These are phyloP conservation scores for Epinephelus cyanopodus DNA, from an alignment of 2,113 vertebrate species.

Conservation along the genomic window DNA sequence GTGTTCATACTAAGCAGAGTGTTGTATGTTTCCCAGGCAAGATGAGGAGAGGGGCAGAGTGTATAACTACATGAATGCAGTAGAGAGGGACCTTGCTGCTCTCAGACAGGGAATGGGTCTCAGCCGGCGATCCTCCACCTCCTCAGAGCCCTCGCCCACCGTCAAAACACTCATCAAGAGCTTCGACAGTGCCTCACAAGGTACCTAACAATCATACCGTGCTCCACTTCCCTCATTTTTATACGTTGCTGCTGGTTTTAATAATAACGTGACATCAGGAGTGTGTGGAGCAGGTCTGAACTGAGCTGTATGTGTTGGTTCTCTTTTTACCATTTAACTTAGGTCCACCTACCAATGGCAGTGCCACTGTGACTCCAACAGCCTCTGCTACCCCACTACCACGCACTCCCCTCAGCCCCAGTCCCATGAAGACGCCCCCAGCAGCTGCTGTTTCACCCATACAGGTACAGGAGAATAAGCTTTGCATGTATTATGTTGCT, in stretches of 20 bases:
- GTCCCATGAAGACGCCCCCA: conserved; percentile 95
- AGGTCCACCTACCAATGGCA: conserved; percentile 74
- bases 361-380: conserved; percentile 67
- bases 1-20: neutral
- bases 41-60: conserved; percentile 96
- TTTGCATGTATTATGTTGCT: neutral
- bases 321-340: neutral
- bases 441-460: conserved; percentile 96
- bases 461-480: conserved; percentile 85
- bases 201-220: conserved; percentile 70
- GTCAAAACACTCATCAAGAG: conserved; percentile 98
- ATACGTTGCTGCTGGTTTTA: neutral
- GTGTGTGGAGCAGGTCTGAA: neutral
- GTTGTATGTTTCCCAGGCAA: conserved; percentile 82
- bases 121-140: conserved; percentile 93
- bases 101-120: conserved; percentile 95
- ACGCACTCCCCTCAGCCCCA: conserved; percentile 95
- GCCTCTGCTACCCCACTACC: conserved; percentile 87
- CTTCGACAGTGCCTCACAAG: conserved; percentile 96
- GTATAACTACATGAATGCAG: conserved; percentile 98
- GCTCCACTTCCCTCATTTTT: neutral
- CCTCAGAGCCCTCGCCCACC: conserved; percentile 95
- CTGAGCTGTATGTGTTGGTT: neutral
- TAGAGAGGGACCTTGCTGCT: conserved; percentile 94
- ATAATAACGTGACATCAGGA: neutral